These are phyloP conservation scores for Leucoma salicis DNA, from an alignment of 2,888 invertebrate species.

Conservation along the genomic window DNA sequence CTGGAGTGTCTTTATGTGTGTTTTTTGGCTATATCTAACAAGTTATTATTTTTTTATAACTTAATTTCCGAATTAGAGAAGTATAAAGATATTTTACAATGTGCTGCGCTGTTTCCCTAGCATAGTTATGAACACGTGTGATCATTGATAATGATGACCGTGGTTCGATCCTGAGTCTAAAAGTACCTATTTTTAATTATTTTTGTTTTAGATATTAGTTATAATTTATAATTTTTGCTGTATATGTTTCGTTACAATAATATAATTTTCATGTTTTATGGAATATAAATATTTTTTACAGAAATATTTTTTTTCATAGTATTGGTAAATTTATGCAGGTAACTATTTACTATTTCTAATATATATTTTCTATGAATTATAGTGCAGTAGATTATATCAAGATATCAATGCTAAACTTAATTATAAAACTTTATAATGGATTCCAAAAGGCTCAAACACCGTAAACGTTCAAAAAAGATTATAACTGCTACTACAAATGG, in stretches of 20 bases:
- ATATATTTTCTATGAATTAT: not conserved
- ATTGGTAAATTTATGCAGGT: not conserved
- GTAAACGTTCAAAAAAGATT: conserved; percentile 30
- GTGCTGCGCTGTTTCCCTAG: conserved; percentile 28
- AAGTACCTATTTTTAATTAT: conserved; percentile 12
- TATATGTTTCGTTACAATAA: not conserved
- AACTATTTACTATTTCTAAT: not conserved
- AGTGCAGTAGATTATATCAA: conserved; percentile 6
- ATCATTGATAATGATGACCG: conserved; percentile 32
- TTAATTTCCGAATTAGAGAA: conserved; percentile 14
- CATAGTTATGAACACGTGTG: conserved; percentile 39
- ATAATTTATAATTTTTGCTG: not conserved
- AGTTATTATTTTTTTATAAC: conserved; percentile 20
- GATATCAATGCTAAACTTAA: conserved; percentile 3
- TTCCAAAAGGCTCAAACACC: conserved; percentile 29
- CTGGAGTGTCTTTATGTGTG: too few species aligned
- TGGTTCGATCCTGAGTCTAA: conserved; percentile 51
- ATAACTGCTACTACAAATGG: conserved; percentile 28
- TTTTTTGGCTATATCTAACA: too few species aligned
- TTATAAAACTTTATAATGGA: conserved; percentile 20
- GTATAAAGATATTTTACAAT: conserved; percentile 27
- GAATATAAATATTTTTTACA: not conserved
- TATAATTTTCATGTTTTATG: not conserved
- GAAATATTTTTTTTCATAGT: not conserved
- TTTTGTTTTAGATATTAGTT: conserved; percentile 4